These are phyloP conservation scores for Euwallacea similis DNA, from an alignment of 1,140 invertebrate species.

Conservation along the genomic window DNA sequence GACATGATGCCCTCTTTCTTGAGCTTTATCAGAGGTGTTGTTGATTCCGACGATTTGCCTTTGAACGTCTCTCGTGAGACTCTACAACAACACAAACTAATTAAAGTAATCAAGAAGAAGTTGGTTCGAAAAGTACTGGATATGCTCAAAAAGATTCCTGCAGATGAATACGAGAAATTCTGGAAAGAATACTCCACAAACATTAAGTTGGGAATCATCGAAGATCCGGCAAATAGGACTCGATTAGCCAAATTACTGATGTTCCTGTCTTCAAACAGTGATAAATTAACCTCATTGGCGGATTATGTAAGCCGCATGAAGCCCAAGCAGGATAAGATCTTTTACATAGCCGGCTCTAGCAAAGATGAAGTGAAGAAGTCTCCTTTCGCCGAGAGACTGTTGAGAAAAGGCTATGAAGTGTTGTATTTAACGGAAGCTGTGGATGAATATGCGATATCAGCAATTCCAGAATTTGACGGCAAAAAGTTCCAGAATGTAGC, in stretches of 20 bases:
- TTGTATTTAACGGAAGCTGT: constrained; percentile 95
- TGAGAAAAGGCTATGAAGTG: constrained; percentile 94
- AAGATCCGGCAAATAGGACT: constrained; percentile 95
- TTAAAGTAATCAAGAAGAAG: constrained; percentile 99
- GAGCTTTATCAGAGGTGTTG: constrained; percentile 91
- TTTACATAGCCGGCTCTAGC: constrained; percentile 91
- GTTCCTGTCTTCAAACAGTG: constrained; percentile 84
- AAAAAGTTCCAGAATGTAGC: constrained; percentile 99
- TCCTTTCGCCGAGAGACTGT: constrained; percentile 92
- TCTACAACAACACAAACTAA: constrained; percentile 97
- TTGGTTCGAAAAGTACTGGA: constrained; percentile 95
- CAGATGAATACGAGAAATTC: constrained; percentile 91
- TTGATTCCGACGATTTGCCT: constrained; percentile 99
- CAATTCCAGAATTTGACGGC: constrained; percentile 97
- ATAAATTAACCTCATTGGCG: constrained; percentile 72
- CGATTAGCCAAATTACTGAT: constrained; percentile 92
- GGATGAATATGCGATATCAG: constrained; percentile 97
- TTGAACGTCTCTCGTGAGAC: constrained; percentile 98
- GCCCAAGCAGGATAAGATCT: constrained; percentile 94
- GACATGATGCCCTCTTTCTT: constrained; percentile 99
- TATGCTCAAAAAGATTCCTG: constrained; percentile 96
- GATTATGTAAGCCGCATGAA: constrained; percentile 98
- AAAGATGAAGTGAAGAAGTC: constrained; percentile 88
- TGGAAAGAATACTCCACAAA: constrained; percentile 99
- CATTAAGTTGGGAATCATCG: constrained; percentile 82